Evolutionary conservation across 2,888 invertebrate genomes (phyloP).

Genomic region (Tromatobia lineatoria): DNA sequence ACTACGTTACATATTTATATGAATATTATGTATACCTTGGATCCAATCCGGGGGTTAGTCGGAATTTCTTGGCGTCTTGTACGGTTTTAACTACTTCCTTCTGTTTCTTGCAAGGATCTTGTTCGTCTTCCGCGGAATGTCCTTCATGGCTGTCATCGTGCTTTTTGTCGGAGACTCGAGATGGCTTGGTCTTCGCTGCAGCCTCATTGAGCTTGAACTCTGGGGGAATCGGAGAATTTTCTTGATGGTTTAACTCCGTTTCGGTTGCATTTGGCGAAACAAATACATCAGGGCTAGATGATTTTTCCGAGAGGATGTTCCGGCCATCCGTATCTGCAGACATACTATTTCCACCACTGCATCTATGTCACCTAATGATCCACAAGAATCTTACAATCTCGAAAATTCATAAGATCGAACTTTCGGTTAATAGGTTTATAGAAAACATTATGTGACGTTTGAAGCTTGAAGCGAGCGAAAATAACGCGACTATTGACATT

Average conservation of each 20-base stretch:
- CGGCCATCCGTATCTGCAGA: constrained; percentile 29
- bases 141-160: constrained; percentile 31
- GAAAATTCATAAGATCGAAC: background rate
- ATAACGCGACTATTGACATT: constrained; percentile 35
- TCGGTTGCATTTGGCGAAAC: background rate
- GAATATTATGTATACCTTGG: constrained; percentile 74
- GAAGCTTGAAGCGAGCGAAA: constrained; percentile 14
- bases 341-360: constrained; percentile 24
- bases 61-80: constrained; percentile 25
- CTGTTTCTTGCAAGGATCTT: constrained; percentile 74
- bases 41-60: constrained; percentile 71
- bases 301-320: constrained; percentile 14
- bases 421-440: background rate
- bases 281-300: background rate
- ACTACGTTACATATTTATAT: too few relatives aligned
- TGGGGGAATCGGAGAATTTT: constrained; percentile 14
- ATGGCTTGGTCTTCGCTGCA: constrained; percentile 33
- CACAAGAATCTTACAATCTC: background rate
- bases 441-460: constrained; percentile 5
- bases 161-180: constrained; percentile 1
- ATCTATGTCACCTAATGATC: background rate
- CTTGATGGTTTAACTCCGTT: background rate
- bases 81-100: constrained; percentile 42
- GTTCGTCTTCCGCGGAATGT: constrained; percentile 66
- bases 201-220: constrained; percentile 47